phyloP scores from a whole-genome alignment of 1,140 invertebrate species.

The Gerris buenoi region DNA sequence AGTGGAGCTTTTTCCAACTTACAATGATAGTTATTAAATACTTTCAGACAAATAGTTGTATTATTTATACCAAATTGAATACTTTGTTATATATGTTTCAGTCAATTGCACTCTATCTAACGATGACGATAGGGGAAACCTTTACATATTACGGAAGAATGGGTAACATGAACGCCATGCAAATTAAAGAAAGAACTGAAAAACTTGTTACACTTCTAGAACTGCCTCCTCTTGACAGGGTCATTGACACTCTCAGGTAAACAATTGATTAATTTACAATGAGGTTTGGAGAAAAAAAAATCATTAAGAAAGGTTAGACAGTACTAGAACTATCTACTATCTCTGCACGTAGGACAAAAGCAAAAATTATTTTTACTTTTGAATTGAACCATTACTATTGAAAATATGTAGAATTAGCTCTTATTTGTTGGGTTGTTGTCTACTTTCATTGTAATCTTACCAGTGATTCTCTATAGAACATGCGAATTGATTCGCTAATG shows the following conservation, averaged over 20 bases:
- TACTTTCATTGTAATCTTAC: no score
- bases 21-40: background rate
- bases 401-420: no score
- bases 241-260: conserved; percentile 23
- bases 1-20: background rate
- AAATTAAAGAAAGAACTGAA: conserved; percentile 48
- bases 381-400: no score
- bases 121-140: conserved; percentile 72
- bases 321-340: no score
- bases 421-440: no score
- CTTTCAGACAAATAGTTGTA: background rate
- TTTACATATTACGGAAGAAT: conserved; percentile 78
- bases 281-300: no score
- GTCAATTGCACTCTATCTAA: conserved; percentile 71
- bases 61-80: background rate
- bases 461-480: no score
- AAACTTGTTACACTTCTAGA: conserved; percentile 57
- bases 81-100: conserved; percentile 27
- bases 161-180: conserved; percentile 51
- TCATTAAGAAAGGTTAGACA: no score
- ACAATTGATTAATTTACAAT: no score
- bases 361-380: no score
- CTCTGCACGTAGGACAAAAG: no score
- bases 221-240: conserved; percentile 42
- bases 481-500: no score